Percentiles rank a stretch among this genome's conserved stretches.
These are phyloP conservation scores for Sternarchorhynchus goeldii DNA, from an alignment of 2,797 vertebrate genomes.

Conservation along the genomic window DNA sequence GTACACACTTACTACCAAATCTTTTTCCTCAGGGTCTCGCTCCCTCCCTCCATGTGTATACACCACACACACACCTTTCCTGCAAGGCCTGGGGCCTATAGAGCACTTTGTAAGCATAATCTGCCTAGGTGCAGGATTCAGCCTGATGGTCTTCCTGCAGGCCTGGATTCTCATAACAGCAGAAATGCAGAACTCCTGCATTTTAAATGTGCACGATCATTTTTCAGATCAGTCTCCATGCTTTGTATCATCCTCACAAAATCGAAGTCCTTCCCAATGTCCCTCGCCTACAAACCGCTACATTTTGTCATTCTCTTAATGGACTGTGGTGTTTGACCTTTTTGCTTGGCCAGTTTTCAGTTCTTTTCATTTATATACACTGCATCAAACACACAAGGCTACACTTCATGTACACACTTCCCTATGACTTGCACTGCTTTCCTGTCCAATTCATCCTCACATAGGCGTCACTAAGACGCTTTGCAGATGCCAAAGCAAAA, in stretches of 20 bases:
- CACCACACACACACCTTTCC: too few species aligned
- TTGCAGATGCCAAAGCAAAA: constrained; percentile 10
- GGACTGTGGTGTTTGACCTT: too few species aligned
- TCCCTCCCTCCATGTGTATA: background rate
- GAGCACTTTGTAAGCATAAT: too few species aligned
- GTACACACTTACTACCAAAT: background rate
- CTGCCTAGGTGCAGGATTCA: background rate
- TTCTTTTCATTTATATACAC: too few species aligned
- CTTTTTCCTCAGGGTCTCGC: background rate
- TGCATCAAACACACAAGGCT: too few species aligned
- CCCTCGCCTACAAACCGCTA: too few species aligned
- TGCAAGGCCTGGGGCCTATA: too few species aligned
- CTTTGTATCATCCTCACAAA: too few species aligned
- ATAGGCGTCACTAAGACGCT: constrained; percentile 7
- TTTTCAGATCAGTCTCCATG: background rate
- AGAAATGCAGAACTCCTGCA: background rate
- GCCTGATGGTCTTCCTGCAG: background rate
- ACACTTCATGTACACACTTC: too few species aligned
- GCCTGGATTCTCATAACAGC: background rate
- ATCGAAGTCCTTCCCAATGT: too few species aligned
- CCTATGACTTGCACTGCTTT: background rate
- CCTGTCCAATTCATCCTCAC: background rate
- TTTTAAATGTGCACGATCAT: background rate
- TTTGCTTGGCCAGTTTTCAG: too few species aligned
- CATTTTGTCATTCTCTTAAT: too few species aligned